A percentile compares a stretch with the other conserved stretches of the same genome.
phyloP scores from a whole-genome alignment of 1,140 invertebrate species.

The Paralvinella palmiformis region DNA sequence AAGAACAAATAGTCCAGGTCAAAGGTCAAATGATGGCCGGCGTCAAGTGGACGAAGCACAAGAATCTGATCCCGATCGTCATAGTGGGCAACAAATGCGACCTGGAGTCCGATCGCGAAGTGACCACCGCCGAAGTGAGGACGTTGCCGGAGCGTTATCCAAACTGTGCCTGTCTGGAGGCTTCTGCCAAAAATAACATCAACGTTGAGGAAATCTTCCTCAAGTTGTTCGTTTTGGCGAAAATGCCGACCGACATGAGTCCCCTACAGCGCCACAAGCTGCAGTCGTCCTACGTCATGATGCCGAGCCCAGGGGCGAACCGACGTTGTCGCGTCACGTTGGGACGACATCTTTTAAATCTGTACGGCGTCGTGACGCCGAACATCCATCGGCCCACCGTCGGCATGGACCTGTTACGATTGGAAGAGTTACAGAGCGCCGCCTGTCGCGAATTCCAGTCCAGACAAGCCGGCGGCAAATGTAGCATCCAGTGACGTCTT shows the following conservation, averaged over 20 bases:
- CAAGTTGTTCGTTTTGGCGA: slow-evolving; percentile 7
- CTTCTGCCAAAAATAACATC: slow-evolving; percentile 7
- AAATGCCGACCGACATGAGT: slow-evolving; percentile 5
- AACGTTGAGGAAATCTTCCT: slow-evolving; percentile 9
- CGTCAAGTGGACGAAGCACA: slow-evolving; percentile 59
- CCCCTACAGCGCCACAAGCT: slow-evolving; percentile 1
- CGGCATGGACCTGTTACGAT: slow-evolving; percentile 74
- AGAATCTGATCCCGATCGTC: slow-evolving; percentile 63
- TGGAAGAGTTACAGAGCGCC: too few relatives aligned
- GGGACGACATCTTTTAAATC: slow-evolving; percentile 70
- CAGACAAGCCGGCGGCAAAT: too few relatives aligned
- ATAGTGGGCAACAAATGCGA: slow-evolving; percentile 79
- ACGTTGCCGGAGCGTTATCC: slow-evolving; percentile 33
- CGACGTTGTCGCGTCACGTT: slow-evolving; percentile 57
- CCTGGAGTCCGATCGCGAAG: slow-evolving; percentile 62
- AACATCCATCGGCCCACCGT: slow-evolving; percentile 76
- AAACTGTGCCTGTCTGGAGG: not conserved
- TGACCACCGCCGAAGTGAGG: slow-evolving; percentile 31
- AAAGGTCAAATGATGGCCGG: slow-evolving; percentile 21
- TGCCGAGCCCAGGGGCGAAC: slow-evolving; percentile 30
- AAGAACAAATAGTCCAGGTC: slow-evolving; percentile 71
- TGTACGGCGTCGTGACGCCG: slow-evolving; percentile 75
- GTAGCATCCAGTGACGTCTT: too few relatives aligned
- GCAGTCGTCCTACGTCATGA: slow-evolving; percentile 57
- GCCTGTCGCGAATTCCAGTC: too few relatives aligned